Evolutionary conservation across 2,797 vertebrate genomes (phyloP), one percentile per base, ranked within the genome.

Genomic region (Adrianichthys oophorus): DNA sequence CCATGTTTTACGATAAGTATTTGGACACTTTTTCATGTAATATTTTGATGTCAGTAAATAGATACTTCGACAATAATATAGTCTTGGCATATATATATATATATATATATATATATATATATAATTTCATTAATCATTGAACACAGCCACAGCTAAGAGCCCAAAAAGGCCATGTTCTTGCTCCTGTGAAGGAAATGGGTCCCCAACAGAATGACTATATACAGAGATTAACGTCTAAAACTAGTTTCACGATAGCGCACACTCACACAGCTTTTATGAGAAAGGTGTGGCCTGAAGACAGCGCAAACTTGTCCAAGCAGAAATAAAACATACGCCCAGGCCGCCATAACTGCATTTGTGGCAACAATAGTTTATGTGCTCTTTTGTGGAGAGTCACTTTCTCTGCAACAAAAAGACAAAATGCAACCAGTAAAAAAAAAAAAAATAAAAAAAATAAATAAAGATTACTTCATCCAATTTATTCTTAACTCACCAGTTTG

Each of bases 281-380:
- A 26, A 56, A 42, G 64, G 62, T 48, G 42, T 69, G 62, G 64
- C 49, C 45, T 56, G 16, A 15, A 37, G 32, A 37, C 29, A 42
- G 23, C 26, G 53, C 17, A 47, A 63, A 48, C 32, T 15, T 69
- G 65, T 61, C 65, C 42, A 52, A 47, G 18, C 49, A 26, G n/a
- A 56, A 47, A 47, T 21, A 32, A 50, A 52, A 68, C 56, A 48
- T 44, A 15, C 13, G 32, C 32, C 54, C 17, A 63, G 58, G 50
- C 43, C 21, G 23, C 48, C 23, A 18, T 16, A 64, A 14, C 40
- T 59, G 23, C 23, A 15, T 17, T n/a, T 5, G 23, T 29, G 18
- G 29, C 15, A 1, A 17, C 8, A 18, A 24, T 18, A 42, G n/a
- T 41, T 45, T 24, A 23, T 61, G 45, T 24, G 21, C 40, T 24